phyloP scores from a whole-genome alignment of 2,888 invertebrate genomes.

The Pinctada fucata region DNA sequence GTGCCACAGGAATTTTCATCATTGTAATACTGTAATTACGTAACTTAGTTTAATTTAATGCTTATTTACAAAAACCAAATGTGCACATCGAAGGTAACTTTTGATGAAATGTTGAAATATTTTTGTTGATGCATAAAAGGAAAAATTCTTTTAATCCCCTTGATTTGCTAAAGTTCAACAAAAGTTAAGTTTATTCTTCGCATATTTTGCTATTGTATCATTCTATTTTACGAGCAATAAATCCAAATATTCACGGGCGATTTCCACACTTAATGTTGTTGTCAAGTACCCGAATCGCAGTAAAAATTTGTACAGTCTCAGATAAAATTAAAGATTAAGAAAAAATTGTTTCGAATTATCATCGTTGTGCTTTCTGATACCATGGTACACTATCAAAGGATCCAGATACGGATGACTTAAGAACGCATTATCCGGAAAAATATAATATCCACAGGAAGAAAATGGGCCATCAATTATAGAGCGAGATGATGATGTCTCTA shows the following conservation, averaged over 20 bases:
- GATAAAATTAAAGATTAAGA: slow-evolving; percentile 9
- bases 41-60: no score
- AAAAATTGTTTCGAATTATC: slow-evolving; percentile 6
- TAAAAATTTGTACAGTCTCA: slow-evolving; percentile 7
- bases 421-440: slow-evolving; percentile 4
- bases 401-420: background rate
- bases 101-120: no score
- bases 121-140: no score
- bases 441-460: slow-evolving; percentile 1
- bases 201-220: no score
- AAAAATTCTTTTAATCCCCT: no score
- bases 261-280: background rate
- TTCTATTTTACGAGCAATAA: background rate
- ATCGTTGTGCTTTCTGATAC: background rate
- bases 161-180: no score
- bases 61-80: no score
- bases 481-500: slow-evolving; percentile 11
- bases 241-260: slow-evolving; percentile 3
- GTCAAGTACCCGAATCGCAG: background rate
- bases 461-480: slow-evolving; percentile 1
- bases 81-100: no score
- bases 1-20: no score
- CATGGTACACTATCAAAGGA: background rate
- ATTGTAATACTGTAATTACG: no score
- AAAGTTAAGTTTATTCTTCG: no score